Evolutionary conservation across 1,140 invertebrate genomes (phyloP).

Genomic region (Agraylea sexmaculata): DNA sequence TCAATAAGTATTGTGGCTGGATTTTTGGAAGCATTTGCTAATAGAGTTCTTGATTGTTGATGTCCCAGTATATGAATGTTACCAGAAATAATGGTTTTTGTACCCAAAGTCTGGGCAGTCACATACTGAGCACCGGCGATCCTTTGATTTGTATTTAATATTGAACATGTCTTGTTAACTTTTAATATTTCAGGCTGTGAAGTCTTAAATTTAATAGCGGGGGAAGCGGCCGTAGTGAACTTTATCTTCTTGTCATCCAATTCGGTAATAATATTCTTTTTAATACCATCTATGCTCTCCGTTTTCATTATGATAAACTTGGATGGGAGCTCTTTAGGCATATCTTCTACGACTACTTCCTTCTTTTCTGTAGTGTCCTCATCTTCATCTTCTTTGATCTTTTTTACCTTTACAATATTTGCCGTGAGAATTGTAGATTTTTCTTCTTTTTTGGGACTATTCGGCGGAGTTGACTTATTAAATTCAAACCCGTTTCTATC

Average conservation of each 20-base stretch:
- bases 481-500: slow-evolving; percentile 28
- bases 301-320: slow-evolving; percentile 37
- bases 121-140: slow-evolving; percentile 23
- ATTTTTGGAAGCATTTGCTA: slow-evolving; percentile 36
- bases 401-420: slow-evolving; percentile 44
- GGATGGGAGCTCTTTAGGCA: slow-evolving; percentile 36
- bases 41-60: slow-evolving; percentile 39
- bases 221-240: slow-evolving; percentile 20
- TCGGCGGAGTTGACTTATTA: slow-evolving; percentile 32
- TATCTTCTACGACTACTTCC: slow-evolving; percentile 20
- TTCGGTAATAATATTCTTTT: slow-evolving; percentile 42
- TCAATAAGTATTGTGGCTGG: slow-evolving; percentile 39
- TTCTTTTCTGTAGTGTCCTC: slow-evolving; percentile 9
- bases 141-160: slow-evolving; percentile 34
- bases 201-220: slow-evolving; percentile 33
- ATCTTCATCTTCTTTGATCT: slow-evolving; percentile 34
- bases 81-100: slow-evolving; percentile 40
- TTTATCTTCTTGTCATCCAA: slow-evolving; percentile 30
- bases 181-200: slow-evolving; percentile 34
- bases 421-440: slow-evolving; percentile 53
- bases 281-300: slow-evolving; percentile 39
- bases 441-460: slow-evolving; percentile 46
- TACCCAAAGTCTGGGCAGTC: slow-evolving; percentile 32
- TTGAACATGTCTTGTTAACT: slow-evolving; percentile 38
- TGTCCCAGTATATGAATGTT: slow-evolving; percentile 41